phyloP scores from a whole-genome alignment of 2,113 vertebrate species.

The Salvelinus fontinalis region DNA sequence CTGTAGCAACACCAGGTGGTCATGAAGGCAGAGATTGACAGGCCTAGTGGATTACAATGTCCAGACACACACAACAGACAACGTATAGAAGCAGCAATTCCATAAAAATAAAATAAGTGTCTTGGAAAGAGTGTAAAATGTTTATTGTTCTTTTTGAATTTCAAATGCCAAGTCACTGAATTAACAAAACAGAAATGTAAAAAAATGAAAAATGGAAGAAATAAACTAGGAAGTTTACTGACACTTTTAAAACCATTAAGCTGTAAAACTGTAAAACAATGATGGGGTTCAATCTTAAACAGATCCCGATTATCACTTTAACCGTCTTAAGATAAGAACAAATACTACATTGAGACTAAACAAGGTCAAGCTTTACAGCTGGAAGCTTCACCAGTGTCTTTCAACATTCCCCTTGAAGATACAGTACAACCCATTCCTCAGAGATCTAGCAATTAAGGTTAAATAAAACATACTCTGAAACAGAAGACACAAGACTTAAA shows the following conservation, averaged over 20 bases:
- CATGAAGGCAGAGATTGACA: too few relatives aligned
- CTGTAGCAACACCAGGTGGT: too few relatives aligned
- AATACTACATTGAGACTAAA: slow-evolving; percentile 3
- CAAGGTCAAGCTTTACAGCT: not conserved
- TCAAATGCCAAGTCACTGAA: slow-evolving; percentile 60
- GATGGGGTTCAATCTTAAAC: not conserved
- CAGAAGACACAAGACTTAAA: slow-evolving; percentile 29
- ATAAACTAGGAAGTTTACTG: slow-evolving; percentile 44
- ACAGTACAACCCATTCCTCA: slow-evolving; percentile 16
- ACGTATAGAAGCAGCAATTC: too few relatives aligned
- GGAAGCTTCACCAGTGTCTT: not conserved
- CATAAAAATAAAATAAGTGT: slow-evolving; percentile 29
- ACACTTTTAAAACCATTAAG: slow-evolving; percentile 47
- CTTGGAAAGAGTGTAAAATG: slow-evolving; percentile 72
- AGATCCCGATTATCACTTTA: slow-evolving; percentile 10
- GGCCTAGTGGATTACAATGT: too few relatives aligned
- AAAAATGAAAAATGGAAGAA: slow-evolving; percentile 59
- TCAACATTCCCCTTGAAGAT: slow-evolving; percentile 13
- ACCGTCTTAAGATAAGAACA: slow-evolving; percentile 16
- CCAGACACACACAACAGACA: too few relatives aligned
- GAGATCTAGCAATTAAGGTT: slow-evolving; percentile 29
- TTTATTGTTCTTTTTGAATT: slow-evolving; percentile 68
- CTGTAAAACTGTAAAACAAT: slow-evolving; percentile 47
- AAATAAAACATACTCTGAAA: slow-evolving; percentile 41
- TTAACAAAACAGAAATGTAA: slow-evolving; percentile 62